Conservation (phyloP, 30 jellyfish, hydroid and myxozoan genomes). For the Haliclystus octoradiatus region DNA sequence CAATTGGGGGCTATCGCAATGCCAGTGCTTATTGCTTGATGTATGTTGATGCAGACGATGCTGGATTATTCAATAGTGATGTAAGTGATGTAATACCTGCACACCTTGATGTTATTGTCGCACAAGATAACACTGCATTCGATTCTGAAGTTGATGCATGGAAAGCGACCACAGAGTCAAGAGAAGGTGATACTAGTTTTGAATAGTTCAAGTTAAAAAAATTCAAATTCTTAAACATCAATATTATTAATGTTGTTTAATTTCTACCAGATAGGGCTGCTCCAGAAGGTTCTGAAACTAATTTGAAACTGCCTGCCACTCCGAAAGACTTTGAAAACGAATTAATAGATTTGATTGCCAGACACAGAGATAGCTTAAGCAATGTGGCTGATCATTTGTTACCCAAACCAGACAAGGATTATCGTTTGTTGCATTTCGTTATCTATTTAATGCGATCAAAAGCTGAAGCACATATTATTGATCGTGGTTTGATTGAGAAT, state of each 20-base stretch:
- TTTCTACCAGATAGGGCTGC: too few species aligned
- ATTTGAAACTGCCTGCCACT: background rate
- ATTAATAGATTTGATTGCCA: too few species aligned
- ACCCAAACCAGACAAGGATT: background rate
- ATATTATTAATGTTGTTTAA: too few species aligned
- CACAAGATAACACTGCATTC: background rate
- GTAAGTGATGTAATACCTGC: background rate
- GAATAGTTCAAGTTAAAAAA: too few species aligned
- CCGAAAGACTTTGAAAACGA: background rate
- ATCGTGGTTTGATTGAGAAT: background rate
- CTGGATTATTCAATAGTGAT: conserved; percentile 6
- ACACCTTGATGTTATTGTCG: background rate
- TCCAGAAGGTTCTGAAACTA: too few species aligned
- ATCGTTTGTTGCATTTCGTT: background rate
- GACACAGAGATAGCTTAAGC: background rate
- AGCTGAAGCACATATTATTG: background rate
- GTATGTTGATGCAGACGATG: conserved; percentile 29
- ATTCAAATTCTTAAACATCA: too few species aligned
- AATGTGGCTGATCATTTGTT: background rate
- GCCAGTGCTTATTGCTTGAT: conserved; percentile 47
- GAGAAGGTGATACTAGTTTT: too few species aligned
- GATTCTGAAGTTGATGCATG: background rate
- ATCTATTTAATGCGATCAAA: background rate
- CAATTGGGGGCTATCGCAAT: conserved; percentile 44
- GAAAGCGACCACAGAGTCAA: too few species aligned